Base-by-base conservation (phyloP, 2,888 invertebrate species). In the Agonopterix subpropinquella region DNA sequence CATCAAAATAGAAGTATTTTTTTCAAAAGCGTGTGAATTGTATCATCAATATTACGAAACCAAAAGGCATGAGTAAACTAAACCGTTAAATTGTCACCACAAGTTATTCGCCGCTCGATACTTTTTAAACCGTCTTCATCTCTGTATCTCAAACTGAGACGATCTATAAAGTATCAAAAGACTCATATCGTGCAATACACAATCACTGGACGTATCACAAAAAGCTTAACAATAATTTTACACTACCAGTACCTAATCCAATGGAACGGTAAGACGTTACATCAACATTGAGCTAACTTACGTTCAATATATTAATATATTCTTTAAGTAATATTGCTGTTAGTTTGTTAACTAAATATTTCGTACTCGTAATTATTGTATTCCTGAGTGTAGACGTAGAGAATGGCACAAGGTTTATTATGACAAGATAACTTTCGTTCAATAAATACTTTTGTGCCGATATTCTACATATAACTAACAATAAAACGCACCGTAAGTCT, bases 151-250 rank as follows among this genome's bases (percentile, higher is more conserved):
- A 7, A 28, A 28, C 5, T 4, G 7, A 2, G 28, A 28, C 5
- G 28, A 7, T 28, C 28, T 7, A 28, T 28, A 28, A 28, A 28
- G 28, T 28, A 1, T 28, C 28, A 5, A 28, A 28, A 5, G 7
- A 28, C 28, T 28, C 2, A 28, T 28, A 28, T 28, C 39, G 39
- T 39, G 39, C 39, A n/a, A n/a, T n/a, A n/a, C 28, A 53, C 61
- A 59, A 59, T 79, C 83, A 86, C 86, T 88, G 88, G 88, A 87
- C 85, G 76, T 88, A 88, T 88, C 88, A 88, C 88, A 88, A 81
- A 72, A 74, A 72, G 65, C 80, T 84, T 85, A 83, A 72, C 63
- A 74, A 66, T 76, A 79, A 79, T 65, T 67, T 73, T 75, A 80
- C 72, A 70, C 81, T 85, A 86, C 78, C 78, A 79, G 72, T 80